Evolutionary conservation across 1,140 invertebrate species (phyloP).

Genomic region (Drosophila elegans): DNA sequence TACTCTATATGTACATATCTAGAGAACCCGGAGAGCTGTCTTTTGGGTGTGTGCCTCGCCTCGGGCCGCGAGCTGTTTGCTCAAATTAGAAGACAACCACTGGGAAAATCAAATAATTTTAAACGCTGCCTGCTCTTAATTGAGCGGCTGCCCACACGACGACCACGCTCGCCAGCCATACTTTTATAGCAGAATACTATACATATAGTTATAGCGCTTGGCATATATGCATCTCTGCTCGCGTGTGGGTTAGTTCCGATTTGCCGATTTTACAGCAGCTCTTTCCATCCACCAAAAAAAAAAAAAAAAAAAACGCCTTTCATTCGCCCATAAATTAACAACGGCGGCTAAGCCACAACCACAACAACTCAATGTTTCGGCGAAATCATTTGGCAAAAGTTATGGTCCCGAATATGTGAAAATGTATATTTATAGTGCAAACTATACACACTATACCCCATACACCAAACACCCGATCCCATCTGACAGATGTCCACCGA

Average conservation of each 20-base stretch:
- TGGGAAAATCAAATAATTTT: slow-evolving; percentile 76
- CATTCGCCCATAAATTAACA: slow-evolving; percentile 58
- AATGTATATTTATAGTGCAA: slow-evolving; percentile 11
- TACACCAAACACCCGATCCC: slow-evolving; percentile 10
- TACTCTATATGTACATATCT: slow-evolving; percentile 11
- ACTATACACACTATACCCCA: too few species aligned
- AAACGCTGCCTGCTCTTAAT: slow-evolving; percentile 78
- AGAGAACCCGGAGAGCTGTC: slow-evolving; percentile 41
- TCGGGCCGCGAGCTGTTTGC: slow-evolving; percentile 27
- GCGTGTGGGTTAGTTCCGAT: slow-evolving; percentile 49
- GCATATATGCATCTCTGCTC: slow-evolving; percentile 4
- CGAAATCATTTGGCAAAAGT: slow-evolving; percentile 53
- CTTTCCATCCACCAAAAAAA: slow-evolving; percentile 5
- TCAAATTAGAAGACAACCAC: slow-evolving; percentile 72
- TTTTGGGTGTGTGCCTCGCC: slow-evolving; percentile 37
- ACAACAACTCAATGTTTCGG: slow-evolving; percentile 57
- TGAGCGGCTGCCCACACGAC: slow-evolving; percentile 72
- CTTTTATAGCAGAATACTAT: slow-evolving; percentile 7
- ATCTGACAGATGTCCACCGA: slow-evolving; percentile 39
- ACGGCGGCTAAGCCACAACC: slow-evolving; percentile 30
- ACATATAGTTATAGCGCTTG: not conserved
- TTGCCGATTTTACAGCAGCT: slow-evolving; percentile 25
- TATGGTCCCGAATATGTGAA: slow-evolving; percentile 25
- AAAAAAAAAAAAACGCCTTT: slow-evolving; percentile 30
- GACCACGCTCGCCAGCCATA: slow-evolving; percentile 63